Evolutionary conservation across 2,113 vertebrate species (phyloP).

Genomic region (Helogale parvula): DNA sequence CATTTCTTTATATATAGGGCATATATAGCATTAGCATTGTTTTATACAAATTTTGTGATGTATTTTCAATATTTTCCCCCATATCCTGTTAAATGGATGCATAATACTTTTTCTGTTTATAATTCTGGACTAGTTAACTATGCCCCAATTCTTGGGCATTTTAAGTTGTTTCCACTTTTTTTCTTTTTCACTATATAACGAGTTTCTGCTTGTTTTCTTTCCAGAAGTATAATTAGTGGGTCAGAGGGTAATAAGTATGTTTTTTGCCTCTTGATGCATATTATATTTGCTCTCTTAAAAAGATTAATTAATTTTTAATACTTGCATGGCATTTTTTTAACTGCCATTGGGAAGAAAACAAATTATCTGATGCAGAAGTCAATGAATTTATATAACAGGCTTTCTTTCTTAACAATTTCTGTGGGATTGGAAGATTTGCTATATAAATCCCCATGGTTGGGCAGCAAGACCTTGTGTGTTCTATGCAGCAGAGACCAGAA

Average conservation of each 20-base stretch:
- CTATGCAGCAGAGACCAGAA: background rate
- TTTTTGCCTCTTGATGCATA: background rate
- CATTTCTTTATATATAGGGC: background rate
- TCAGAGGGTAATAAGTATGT: background rate
- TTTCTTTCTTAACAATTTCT: background rate
- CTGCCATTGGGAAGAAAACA: background rate
- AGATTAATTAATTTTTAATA: background rate
- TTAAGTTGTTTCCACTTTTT: background rate
- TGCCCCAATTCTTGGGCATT: background rate
- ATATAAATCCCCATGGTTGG: background rate
- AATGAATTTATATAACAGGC: background rate
- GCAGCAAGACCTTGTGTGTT: background rate
- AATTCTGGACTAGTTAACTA: background rate
- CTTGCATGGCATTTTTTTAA: background rate
- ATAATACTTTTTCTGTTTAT: constrained; percentile 41
- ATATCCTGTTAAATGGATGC: background rate
- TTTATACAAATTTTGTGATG: background rate
- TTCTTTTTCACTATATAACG: background rate
- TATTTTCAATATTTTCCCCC: constrained; percentile 20
- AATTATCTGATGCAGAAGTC: background rate
- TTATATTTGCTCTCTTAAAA: background rate
- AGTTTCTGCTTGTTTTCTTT: background rate
- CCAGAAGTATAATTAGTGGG: background rate
- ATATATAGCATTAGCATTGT: background rate
- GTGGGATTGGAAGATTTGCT: background rate